Percentiles rank a stretch among this genome's conserved stretches.
phyloP scores from a whole-genome alignment of 2,113 vertebrate species.

The Carlito syrichta region DNA sequence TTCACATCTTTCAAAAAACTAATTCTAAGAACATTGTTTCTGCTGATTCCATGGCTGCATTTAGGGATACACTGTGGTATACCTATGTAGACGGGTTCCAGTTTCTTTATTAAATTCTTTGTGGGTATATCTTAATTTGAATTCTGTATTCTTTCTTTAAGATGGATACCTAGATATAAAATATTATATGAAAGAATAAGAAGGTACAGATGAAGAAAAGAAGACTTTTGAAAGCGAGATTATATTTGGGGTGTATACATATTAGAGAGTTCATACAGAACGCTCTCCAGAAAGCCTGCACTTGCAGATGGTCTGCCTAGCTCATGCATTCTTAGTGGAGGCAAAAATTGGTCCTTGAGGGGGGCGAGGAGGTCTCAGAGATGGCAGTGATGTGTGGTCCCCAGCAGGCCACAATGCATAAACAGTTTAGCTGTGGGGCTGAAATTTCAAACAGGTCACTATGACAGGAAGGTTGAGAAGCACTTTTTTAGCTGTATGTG shows the following conservation, averaged over 20 bases:
- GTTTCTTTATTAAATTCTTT: background rate
- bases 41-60: background rate
- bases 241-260: background rate
- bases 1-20: background rate
- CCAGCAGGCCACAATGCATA: background rate
- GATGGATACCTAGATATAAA: background rate
- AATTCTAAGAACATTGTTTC: background rate
- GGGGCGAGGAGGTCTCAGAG: background rate
- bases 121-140: conserved; percentile 13
- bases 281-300: background rate
- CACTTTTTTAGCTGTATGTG: background rate
- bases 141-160: conserved; percentile 15
- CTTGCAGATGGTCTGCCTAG: background rate
- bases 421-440: background rate
- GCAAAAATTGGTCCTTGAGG: background rate
- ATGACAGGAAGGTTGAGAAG: background rate
- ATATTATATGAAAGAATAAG: background rate
- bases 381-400: background rate
- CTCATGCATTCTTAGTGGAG: background rate
- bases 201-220: too few species aligned
- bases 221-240: background rate
- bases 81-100: background rate
- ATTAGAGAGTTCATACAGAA: background rate
- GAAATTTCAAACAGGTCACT: background rate
- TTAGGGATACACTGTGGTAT: background rate